A percentile compares a stretch with the other conserved stretches of the same genome.
Evolutionary conservation across 2,797 vertebrate species (phyloP).

Genomic region (Bradypus variegatus): DNA sequence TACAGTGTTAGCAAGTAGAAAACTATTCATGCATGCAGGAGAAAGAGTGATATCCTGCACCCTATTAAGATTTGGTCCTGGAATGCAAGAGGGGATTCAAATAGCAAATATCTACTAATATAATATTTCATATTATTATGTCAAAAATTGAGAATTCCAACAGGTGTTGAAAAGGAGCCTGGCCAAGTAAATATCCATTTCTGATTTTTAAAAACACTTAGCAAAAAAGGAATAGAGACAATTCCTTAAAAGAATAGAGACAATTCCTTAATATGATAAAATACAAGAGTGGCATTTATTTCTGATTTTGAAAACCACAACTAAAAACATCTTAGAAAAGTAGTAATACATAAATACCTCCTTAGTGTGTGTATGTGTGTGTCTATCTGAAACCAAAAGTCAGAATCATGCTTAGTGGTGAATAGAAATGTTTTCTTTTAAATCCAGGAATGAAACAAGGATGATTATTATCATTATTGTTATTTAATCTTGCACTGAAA

Average conservation of each 20-base stretch:
- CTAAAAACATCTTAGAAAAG: background rate
- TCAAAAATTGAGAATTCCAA: background rate
- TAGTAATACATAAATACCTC: background rate
- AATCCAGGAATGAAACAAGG: background rate
- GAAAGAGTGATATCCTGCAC: background rate
- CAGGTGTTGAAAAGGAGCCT: background rate
- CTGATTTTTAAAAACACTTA: background rate
- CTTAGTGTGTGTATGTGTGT: background rate
- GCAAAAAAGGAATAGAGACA: background rate
- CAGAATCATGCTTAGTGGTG: background rate
- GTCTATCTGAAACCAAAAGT: background rate
- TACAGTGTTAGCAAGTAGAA: background rate
- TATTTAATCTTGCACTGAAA: constrained; percentile 3
- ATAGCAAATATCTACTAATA: background rate
- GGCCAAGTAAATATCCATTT: background rate
- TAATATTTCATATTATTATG: background rate
- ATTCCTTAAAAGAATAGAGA: background rate
- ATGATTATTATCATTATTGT: background rate
- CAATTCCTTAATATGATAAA: background rate
- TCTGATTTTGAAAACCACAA: background rate
- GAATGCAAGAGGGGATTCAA: background rate
- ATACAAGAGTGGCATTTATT: background rate
- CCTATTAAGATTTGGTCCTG: background rate
- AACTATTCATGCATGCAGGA: background rate
- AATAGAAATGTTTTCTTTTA: background rate